Percentiles rank a stretch among this genome's conserved stretches.
Evolutionary conservation across 2,113 vertebrate species (phyloP).

Genomic region (Apus apus): DNA sequence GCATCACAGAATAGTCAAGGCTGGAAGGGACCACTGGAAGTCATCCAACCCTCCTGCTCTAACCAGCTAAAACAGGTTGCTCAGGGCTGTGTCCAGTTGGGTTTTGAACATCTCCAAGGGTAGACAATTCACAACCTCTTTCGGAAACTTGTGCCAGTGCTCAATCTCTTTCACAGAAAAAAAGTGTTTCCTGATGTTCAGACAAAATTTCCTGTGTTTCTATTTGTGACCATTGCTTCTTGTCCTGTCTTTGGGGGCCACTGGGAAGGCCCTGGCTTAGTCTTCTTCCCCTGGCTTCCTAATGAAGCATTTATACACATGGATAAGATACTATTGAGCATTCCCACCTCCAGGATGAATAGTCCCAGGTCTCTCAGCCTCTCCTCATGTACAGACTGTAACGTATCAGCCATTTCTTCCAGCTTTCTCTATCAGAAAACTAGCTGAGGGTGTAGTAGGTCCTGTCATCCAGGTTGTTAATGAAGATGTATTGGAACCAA

Average conservation of each 20-base stretch:
- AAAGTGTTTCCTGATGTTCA: background rate
- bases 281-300: background rate
- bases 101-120: background rate
- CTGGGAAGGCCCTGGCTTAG: background rate
- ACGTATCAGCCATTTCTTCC: background rate
- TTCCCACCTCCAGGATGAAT: background rate
- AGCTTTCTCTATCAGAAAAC: background rate
- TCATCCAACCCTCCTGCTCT: background rate
- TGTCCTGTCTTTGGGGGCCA: background rate
- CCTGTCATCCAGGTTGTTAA: background rate
- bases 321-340: background rate
- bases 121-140: background rate
- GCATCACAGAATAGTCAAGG: background rate
- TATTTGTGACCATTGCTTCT: background rate
- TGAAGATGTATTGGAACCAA: background rate
- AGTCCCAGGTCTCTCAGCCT: background rate
- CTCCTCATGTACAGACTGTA: background rate
- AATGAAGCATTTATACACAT: background rate
- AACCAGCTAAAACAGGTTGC: background rate
- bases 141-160: background rate
- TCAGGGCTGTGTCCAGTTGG: background rate
- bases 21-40: background rate
- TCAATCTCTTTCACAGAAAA: background rate
- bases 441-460: background rate
- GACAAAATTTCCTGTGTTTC: background rate